phyloP scores from a whole-genome alignment of 2,113 vertebrate species.

The Nicator chloris region DNA sequence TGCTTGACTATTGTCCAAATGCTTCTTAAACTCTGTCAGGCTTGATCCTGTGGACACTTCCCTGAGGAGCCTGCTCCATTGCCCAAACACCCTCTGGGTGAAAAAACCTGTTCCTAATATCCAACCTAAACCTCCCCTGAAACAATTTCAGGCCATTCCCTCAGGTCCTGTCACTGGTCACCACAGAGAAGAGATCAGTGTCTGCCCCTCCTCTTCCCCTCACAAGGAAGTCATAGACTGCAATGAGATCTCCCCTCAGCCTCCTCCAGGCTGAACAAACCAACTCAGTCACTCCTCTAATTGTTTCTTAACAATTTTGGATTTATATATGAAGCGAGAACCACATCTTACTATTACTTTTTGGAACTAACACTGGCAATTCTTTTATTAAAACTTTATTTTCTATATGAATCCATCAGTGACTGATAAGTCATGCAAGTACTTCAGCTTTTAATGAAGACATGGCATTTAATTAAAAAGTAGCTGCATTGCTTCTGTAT shows the following conservation, averaged over 20 bases:
- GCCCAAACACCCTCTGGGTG: rapidly evolving
- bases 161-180: not conserved
- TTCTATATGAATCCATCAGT: not conserved
- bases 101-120: rapidly evolving
- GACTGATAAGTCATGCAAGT: not conserved
- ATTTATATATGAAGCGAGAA: not conserved
- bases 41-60: not conserved
- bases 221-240: not conserved
- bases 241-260: not conserved
- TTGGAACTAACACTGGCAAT: not conserved
- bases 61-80: not conserved
- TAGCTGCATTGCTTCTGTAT: not conserved
- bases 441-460: not conserved
- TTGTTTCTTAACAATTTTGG: not conserved
- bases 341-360: not conserved
- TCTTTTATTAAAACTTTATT: not conserved
- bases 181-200: not conserved
- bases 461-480: not conserved
- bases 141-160: not conserved
- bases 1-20: not conserved
- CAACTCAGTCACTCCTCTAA: not conserved
- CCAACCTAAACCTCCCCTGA: not conserved
- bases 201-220: rapidly evolving
- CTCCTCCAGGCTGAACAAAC: not conserved
- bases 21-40: not conserved